Percentiles rank a stretch among this genome's conserved stretches.
phyloP scores from a whole-genome alignment of 2,113 vertebrate genomes.

The Callipepla californica region DNA sequence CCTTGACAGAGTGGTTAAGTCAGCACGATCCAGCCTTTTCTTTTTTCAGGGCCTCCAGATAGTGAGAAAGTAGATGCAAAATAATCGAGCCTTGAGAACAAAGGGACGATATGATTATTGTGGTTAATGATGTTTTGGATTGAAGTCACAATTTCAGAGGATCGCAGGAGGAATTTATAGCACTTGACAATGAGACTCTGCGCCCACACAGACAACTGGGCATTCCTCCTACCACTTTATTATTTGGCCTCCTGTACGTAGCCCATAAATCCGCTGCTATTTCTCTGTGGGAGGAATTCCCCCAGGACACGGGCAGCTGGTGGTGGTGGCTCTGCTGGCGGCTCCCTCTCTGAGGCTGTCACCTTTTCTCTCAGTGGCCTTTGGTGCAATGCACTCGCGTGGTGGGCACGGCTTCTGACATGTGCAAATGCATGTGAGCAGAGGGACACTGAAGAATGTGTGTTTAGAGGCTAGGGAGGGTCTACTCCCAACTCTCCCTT shows the following conservation, averaged over 20 bases:
- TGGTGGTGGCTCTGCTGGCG: neutral
- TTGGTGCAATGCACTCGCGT: accelerated
- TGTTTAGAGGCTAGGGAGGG: accelerated
- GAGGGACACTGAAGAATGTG: accelerated
- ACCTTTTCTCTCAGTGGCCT: neutral
- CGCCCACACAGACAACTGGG: conserved; percentile 24
- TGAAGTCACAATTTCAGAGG: neutral
- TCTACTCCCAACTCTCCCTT: neutral
- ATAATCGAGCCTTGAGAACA: conserved; percentile 13
- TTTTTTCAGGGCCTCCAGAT: neutral
- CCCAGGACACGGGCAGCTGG: neutral
- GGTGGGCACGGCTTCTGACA: accelerated
- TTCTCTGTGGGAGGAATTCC: conserved; percentile 18
- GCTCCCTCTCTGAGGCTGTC: neutral
- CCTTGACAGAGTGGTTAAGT: conserved; percentile 35
- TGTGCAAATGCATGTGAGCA: accelerated
- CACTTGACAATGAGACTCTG: neutral
- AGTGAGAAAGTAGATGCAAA: neutral
- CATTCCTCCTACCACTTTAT: neutral
- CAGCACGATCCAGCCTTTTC: conserved; percentile 20
- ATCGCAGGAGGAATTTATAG: conserved; percentile 44
- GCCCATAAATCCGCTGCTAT: neutral
- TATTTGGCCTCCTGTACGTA: neutral
- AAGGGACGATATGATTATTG: neutral
- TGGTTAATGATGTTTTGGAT: conserved; percentile 7